These are phyloP conservation scores for Lasioglossum lativentre DNA, from an alignment of 2,888 invertebrate genomes.

Conservation along the genomic window DNA sequence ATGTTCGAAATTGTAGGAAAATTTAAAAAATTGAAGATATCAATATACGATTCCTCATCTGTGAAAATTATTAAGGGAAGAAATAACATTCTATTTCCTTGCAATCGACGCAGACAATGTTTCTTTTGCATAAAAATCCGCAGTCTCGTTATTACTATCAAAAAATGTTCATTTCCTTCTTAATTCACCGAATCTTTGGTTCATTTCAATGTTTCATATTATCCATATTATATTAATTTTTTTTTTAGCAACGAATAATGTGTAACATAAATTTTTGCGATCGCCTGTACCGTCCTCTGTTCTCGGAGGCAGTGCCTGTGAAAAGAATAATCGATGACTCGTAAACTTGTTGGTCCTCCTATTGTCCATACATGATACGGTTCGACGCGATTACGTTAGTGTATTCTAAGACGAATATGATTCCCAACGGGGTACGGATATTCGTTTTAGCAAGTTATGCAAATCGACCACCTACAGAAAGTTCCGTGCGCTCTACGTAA, in stretches of 20 bases:
- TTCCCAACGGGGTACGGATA: not conserved
- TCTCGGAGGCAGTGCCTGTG: not conserved
- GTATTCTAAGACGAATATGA: constrained; percentile 7
- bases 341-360: not conserved
- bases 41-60: too few species aligned
- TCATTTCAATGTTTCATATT: too few species aligned
- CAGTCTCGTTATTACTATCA: too few species aligned
- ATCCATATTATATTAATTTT: too few species aligned
- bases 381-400: not conserved
- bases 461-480: constrained; percentile 44
- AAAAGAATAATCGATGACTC: not conserved
- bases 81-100: too few species aligned
- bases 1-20: too few species aligned
- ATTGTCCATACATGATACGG: not conserved
- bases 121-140: too few species aligned
- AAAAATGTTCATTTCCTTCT: too few species aligned
- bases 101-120: too few species aligned
- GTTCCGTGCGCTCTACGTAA: constrained; percentile 30
- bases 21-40: too few species aligned
- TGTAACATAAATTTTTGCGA: not conserved
- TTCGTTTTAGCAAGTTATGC: constrained; percentile 40
- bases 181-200: too few species aligned
- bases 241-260: not conserved
- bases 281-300: not conserved
- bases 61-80: too few species aligned